Base-by-base conservation (phyloP, 1,140 invertebrate species). In the Pseudomyrmex flavicornis region DNA sequence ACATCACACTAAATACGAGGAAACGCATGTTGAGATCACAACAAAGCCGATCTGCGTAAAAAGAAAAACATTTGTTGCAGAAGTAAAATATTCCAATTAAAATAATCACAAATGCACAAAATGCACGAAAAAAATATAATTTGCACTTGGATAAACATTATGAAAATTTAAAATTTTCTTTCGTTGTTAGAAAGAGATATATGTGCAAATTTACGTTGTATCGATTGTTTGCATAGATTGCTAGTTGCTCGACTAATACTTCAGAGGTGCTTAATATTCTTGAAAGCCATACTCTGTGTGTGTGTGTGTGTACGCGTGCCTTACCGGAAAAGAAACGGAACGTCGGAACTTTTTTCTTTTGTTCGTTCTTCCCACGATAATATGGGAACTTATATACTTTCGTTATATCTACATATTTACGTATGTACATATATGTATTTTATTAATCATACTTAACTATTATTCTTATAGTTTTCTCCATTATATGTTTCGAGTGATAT, bases 1-100 rank as follows among this genome's bases (percentile, higher is more conserved):
- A 62, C 20, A 46, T 48, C 54, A 82, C 20, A 46, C 52, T 56
- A 50, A 85, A 10, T 17, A 22, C 58, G 20, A 65, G 44, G 17
- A 65, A 50, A 9, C 77, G 76, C 88, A 89, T 89, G 15, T 26
- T 85, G 35, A 80, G 22, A 80, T 17, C 5, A 7, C 35, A 35
- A 15, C 35, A 35, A 15, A 79, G 26, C 48, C 48, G 59, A 48
- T 44, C 59, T 58, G 74, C 88, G 68, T 62, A 86, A 88, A 79
- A 69, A 58, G 12, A 59, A 10, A 35, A 35, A 35, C 35, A 46
- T 48, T 26, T 46, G 7, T 72, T 15, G 3, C 2, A 65, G 2
- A 8, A 7, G 9, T 50, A 15, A 50, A 44, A 7, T 69, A n/a
- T 59, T 52, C 9, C 17, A 56, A 79, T 56, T 35, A n/a, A 52